Evolutionary conservation across 2,797 vertebrate genomes (phyloP).

Genomic region (Anas bahamensis): DNA sequence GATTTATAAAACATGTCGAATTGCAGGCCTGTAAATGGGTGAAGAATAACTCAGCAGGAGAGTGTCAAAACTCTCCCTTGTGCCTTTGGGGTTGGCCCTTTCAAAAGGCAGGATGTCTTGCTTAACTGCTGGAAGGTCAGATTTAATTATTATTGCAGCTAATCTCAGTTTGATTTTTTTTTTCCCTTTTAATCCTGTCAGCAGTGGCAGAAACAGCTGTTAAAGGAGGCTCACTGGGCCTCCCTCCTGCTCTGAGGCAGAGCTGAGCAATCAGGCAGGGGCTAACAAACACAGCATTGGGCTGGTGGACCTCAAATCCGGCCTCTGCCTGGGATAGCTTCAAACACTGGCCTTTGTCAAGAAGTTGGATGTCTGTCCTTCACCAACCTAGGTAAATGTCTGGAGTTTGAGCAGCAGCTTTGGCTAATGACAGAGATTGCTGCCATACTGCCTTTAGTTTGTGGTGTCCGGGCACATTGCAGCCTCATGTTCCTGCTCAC

Average conservation of each 20-base stretch:
- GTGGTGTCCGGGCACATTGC: no score
- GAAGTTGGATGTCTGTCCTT: not conserved
- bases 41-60: not conserved
- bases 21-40: not conserved
- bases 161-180: not conserved
- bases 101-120: not conserved
- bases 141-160: constrained; percentile 29
- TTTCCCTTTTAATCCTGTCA: not conserved
- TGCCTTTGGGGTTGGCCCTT: not conserved
- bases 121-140: not conserved
- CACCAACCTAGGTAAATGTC: not conserved
- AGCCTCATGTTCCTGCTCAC: not conserved
- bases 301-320: not conserved
- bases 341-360: not conserved
- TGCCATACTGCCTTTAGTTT: not conserved
- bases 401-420: not conserved
- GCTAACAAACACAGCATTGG: not conserved
- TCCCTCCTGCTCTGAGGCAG: not conserved
- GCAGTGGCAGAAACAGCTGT: not conserved
- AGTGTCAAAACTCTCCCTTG: not conserved
- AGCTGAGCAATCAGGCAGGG: not conserved
- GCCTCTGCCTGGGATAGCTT: not conserved
- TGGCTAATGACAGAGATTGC: not conserved
- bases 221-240: not conserved
- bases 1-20: not conserved